These are phyloP conservation scores for Phaetusa simplex DNA, from an alignment of 2,113 vertebrate species.

Conservation along the genomic window DNA sequence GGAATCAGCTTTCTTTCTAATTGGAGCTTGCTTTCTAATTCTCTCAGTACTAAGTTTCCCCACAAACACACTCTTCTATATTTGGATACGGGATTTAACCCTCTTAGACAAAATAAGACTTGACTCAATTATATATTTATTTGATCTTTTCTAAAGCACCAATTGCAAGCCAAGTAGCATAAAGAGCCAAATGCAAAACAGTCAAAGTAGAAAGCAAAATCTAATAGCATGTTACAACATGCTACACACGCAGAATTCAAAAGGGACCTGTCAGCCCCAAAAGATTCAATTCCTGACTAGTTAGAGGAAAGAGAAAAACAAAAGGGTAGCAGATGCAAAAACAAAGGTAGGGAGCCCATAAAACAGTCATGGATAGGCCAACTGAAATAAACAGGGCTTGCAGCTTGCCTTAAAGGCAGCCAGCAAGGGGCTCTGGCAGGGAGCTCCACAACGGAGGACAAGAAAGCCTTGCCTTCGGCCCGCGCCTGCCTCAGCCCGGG, in stretches of 20 bases:
- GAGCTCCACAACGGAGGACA: conserved; percentile 44
- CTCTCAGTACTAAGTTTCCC: conserved; percentile 10
- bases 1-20: conserved; percentile 45
- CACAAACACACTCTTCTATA: conserved; percentile 51
- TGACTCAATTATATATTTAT: conserved; percentile 57
- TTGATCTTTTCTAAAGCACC: conserved; percentile 55
- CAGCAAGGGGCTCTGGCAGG: conserved; percentile 71
- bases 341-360: conserved; percentile 72
- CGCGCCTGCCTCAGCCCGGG: conserved; percentile 22
- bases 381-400: conserved; percentile 70
- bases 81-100: conserved; percentile 31
- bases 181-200: conserved; percentile 51
- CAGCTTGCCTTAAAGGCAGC: conserved; percentile 70
- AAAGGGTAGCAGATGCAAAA: conserved; percentile 75
- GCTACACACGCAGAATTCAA: conserved; percentile 49
- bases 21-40: conserved; percentile 27
- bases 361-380: conserved; percentile 72
- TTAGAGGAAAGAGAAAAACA: conserved; percentile 62
- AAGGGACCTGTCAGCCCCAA: conserved; percentile 52
- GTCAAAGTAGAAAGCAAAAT: conserved; percentile 50
- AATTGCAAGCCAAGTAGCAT: conserved; percentile 35
- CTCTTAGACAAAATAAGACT: conserved; percentile 42
- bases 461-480: conserved; percentile 60
- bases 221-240: conserved; percentile 62
- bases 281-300: conserved; percentile 65